Base-by-base conservation (phyloP, 2,797 vertebrate species). In the Sitta carolinensis region DNA sequence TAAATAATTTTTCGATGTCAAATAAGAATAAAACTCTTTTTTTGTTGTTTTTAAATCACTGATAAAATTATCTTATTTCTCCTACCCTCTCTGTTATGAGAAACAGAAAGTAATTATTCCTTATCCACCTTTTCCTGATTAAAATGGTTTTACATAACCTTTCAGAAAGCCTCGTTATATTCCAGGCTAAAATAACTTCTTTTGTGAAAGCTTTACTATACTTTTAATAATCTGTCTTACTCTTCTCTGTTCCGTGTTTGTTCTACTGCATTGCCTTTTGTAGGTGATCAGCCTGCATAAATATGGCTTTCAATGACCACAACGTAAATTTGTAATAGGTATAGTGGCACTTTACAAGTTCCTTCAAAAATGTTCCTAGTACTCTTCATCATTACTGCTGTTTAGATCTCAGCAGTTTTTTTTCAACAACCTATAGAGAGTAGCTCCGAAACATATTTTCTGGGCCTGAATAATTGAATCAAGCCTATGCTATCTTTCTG, bases 81-180 rank as follows among this genome's bases (percentile, higher is more conserved):
- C 8, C 13, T 30, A 42, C 5, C 3, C 55, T 81, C 17, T 58
- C 11, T 84, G 8, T 54, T 78, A 62, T 4, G 4, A 70, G n/a
- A 67, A 87, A 63, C 4, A 57, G 16, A 61, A 79, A 55, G 4
- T 8, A 75, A 32, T 34, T 4, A 22, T 75, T 54, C 16, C 11
- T 55, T 67, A 87, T 22, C 18, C 14, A 51, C 6, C 1, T n/a
- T 76, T 54, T 55, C 14, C 20, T 38, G 14, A 38, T 9, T 47
- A 14, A 3, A 4, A 25, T 11, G 5, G 2, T 34, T 76, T 76
- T 36, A 15, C 1, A 2, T 13, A 34, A 36, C 5, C 5, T 77
- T 86, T 69, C 12, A 59, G 34, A 48, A 48, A 23, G 7, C 3
- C 5, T n/a, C 3, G 2, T 34, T 32, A 15, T 54, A 21, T 67